Evolutionary conservation across 2,888 invertebrate genomes (phyloP).

Genomic region (Agrilus mali): DNA sequence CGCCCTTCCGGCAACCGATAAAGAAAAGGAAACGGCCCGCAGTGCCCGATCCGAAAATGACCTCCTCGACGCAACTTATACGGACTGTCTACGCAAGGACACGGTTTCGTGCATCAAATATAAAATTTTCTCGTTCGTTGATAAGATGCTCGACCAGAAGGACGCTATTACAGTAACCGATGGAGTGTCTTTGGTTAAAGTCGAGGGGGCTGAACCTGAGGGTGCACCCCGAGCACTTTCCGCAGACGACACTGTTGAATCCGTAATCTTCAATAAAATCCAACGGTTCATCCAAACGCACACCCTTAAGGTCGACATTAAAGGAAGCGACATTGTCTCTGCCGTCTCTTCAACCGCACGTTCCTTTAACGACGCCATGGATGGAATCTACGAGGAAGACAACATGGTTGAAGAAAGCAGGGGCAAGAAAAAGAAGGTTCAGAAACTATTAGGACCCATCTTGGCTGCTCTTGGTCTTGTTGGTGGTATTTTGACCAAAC

Average conservation of each 20-base stretch:
- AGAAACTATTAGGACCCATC: slow-evolving; percentile 65
- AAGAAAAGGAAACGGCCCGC: slow-evolving; percentile 41
- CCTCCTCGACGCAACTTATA: slow-evolving; percentile 61
- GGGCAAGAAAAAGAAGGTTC: slow-evolving; percentile 70
- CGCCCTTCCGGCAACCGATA: slow-evolving; percentile 47
- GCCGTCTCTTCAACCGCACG: slow-evolving; percentile 70
- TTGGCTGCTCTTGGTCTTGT: slow-evolving; percentile 65
- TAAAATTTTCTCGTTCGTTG: slow-evolving; percentile 76
- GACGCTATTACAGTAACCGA: slow-evolving; percentile 70
- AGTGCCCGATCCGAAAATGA: slow-evolving; percentile 55
- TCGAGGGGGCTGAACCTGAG: slow-evolving; percentile 49
- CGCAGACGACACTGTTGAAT: slow-evolving; percentile 53
- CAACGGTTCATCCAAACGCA: slow-evolving; percentile 68
- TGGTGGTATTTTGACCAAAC: slow-evolving; percentile 63
- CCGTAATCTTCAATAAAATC: slow-evolving; percentile 51
- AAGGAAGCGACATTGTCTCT: slow-evolving; percentile 71
- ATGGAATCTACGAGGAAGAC: slow-evolving; percentile 49
- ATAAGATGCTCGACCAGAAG: slow-evolving; percentile 70
- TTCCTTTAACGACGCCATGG: slow-evolving; percentile 62
- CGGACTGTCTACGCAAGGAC: slow-evolving; percentile 70
- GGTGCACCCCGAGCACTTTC: slow-evolving; percentile 63
- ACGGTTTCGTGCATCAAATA: slow-evolving; percentile 76
- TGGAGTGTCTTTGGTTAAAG: slow-evolving; percentile 73
- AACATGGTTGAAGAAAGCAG: slow-evolving; percentile 51
- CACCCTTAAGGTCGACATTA: slow-evolving; percentile 71